Base-by-base conservation (phyloP, 1,140 invertebrate genomes). In the Drosophila lacteicornis region DNA sequence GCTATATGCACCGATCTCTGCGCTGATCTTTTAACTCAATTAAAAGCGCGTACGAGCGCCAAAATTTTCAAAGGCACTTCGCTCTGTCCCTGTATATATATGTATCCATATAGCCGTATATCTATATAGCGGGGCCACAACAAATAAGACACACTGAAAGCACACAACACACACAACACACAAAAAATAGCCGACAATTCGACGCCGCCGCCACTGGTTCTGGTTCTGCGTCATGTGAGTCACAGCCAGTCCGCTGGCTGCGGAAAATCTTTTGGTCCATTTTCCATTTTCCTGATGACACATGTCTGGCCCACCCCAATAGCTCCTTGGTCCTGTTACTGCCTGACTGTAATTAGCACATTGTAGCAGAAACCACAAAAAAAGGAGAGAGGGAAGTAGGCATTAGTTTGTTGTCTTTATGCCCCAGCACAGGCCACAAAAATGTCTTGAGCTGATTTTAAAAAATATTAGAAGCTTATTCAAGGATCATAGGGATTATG, bases 11-110 rank as follows among this genome's bases (percentile, higher is more conserved):
- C 80, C 66, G 82, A 84, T 77, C 80, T 85, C 76, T 83, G 71
- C 50, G 84, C 71, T 87, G 83, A 87, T 84, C 84, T 87, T 88
- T 87, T 87, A 88, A 88, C 84, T 87, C 77, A 87, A 87, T 87
- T 88, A 88, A 87, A 87, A 87, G 80, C 84, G 83, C 80, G 75
- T 78, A 88, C 84, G 80, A 86, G 75, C 82, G 77, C 74, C 84
- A 88, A 80, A 63, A 63, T 75, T 86, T 85, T 85, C 82, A 85
- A 85, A 85, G 75, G 75, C 82, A 86, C 76, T 83, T 46, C 63
- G 25, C 61, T 79, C 69, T 79, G 69, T 47, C 63, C 65, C 49
- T 70, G 53, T 49, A 45, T 42, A 63, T 61, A 56, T 46, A 15
- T 7, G 19, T 40, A 40, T 30, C 8, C 13, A n/a, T 30, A 46